Conservation (phyloP, 1,140 invertebrate genomes). For the Potamilus streckersoni region DNA sequence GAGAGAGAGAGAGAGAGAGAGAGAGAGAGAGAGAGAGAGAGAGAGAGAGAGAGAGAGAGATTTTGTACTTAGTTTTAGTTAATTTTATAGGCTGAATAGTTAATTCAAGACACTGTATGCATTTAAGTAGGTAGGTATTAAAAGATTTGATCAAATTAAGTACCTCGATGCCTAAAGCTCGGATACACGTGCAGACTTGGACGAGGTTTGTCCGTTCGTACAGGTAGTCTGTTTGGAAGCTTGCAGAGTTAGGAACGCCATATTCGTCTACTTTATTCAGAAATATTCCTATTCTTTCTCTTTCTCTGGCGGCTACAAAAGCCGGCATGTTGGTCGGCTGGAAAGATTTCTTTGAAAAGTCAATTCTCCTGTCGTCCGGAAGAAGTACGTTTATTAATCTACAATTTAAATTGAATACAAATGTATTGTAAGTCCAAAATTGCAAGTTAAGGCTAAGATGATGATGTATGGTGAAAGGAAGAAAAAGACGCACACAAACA, state of each 20-base stretch:
- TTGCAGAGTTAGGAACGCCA: slow-evolving; percentile 47
- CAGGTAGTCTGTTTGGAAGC: slow-evolving; percentile 58
- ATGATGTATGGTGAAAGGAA: not conserved
- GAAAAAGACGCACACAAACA: too few relatives aligned
- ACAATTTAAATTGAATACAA: slow-evolving; percentile 23
- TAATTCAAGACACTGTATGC: too few relatives aligned
- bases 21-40: not conserved
- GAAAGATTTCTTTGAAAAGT: slow-evolving; percentile 46
- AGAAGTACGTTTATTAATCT: slow-evolving; percentile 48
- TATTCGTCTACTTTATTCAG: slow-evolving; percentile 41
- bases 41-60: not conserved
- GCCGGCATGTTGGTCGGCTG: slow-evolving; percentile 43
- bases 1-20: not conserved
- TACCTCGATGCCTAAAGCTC: slow-evolving; percentile 58
- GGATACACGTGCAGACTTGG: slow-evolving; percentile 52
- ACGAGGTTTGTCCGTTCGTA: slow-evolving; percentile 57
- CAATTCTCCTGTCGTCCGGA: slow-evolving; percentile 45
- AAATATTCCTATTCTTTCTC: slow-evolving; percentile 53
- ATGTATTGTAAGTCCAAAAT: not conserved
- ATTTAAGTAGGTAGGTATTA: too few relatives aligned
- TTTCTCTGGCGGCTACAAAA: slow-evolving; percentile 47
- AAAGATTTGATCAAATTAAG: too few relatives aligned
- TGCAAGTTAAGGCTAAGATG: not conserved
- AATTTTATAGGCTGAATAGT: too few relatives aligned
- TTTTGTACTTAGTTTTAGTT: too few relatives aligned